phyloP scores from a whole-genome alignment of 2,113 vertebrate genomes.

The Microtus ochrogaster region DNA sequence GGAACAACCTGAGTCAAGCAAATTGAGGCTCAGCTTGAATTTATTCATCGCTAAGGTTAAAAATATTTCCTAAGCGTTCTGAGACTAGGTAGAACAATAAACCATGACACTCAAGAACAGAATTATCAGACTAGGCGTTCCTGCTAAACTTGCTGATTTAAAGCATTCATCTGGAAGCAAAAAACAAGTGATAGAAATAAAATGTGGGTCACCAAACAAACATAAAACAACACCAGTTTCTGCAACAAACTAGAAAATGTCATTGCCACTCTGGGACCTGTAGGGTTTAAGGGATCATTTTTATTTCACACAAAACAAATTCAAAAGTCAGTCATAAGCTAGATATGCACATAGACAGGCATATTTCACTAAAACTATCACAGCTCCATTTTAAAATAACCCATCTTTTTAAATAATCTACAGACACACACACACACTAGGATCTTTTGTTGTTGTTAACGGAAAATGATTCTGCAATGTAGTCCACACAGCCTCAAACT shows the following conservation, averaged over 20 bases:
- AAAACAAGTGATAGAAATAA: conserved; percentile 25
- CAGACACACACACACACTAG: background rate
- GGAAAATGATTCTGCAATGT: background rate
- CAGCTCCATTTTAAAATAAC: conserved; percentile 20
- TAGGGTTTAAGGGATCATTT: conserved; percentile 12
- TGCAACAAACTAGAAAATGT: background rate
- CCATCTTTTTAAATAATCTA: conserved; percentile 22
- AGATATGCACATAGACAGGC: conserved; percentile 23
- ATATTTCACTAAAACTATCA: conserved; percentile 27
- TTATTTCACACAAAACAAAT: conserved; percentile 13
- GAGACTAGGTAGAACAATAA: background rate
- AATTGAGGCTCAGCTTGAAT: conserved; percentile 6
- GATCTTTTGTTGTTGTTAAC: background rate
- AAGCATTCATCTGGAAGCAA: background rate
- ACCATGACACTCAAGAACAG: background rate
- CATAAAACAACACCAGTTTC: background rate
- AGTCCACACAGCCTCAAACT: background rate
- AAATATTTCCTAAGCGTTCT: background rate
- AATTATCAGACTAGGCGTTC: conserved; percentile 9
- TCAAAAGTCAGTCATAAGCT: conserved; percentile 26
- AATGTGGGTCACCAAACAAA: background rate
- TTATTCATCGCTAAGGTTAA: conserved; percentile 43
- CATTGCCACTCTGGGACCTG: background rate
- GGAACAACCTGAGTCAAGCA: background rate
- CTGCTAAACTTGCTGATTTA: background rate